phyloP scores from a whole-genome alignment of 2,113 vertebrate species.

The Dicaeum eximium region DNA sequence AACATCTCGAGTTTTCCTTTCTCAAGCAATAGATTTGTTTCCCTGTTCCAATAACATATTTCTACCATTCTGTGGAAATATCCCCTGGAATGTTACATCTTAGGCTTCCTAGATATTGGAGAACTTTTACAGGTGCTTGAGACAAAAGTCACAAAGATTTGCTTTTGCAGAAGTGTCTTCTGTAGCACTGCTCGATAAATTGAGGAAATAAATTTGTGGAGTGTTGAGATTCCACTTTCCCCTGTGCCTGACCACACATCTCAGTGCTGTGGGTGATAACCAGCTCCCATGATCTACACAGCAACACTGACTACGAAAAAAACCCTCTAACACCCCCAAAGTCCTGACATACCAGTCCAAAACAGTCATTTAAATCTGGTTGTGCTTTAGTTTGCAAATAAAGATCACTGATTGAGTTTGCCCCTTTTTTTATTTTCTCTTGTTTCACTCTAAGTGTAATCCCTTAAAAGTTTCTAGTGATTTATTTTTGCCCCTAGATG shows the following conservation, averaged over 20 bases:
- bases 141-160: neutral
- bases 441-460: neutral
- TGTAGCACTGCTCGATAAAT: neutral
- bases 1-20: neutral
- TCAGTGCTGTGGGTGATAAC: neutral
- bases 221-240: neutral
- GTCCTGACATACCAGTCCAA: neutral
- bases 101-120: neutral
- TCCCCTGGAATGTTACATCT: neutral
- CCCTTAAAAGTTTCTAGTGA: neutral
- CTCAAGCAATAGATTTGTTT: neutral
- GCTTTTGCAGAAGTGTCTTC: neutral
- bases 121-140: neutral
- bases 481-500: neutral
- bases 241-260: neutral
- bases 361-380: neutral
- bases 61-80: neutral
- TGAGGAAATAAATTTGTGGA: neutral
- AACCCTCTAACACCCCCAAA: neutral
- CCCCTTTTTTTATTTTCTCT: neutral
- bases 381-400: neutral
- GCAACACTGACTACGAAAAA: neutral
- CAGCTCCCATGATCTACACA: neutral
- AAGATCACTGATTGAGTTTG: accelerated
- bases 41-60: too few relatives aligned